phyloP scores from a whole-genome alignment of 1,140 invertebrate genomes.

The Ips typographus region DNA sequence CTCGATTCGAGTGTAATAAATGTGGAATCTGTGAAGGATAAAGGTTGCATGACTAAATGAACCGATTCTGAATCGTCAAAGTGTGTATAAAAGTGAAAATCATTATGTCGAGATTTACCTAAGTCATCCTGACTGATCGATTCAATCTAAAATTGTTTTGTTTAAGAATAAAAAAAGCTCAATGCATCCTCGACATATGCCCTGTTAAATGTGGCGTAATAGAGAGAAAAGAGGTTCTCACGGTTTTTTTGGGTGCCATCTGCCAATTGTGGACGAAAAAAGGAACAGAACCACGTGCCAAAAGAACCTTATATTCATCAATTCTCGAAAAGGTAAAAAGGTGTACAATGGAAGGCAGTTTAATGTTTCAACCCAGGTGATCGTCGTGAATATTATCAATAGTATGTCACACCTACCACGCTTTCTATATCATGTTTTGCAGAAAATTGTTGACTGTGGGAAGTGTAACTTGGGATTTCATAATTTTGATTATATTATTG shows the following conservation, averaged over 20 bases:
- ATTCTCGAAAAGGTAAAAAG: constrained; percentile 23
- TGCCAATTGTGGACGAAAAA: constrained; percentile 31
- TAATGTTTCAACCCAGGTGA: constrained; percentile 27
- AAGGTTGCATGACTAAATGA: constrained; percentile 24
- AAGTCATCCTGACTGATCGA: constrained; percentile 26
- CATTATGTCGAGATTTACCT: constrained; percentile 19
- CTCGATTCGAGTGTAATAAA: not conserved
- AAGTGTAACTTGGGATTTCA: constrained; percentile 37
- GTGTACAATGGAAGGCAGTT: constrained; percentile 24
- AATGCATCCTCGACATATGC: constrained; percentile 26
- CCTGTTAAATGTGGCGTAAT: constrained; percentile 25
- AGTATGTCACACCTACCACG: constrained; percentile 31
- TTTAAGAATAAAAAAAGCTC: constrained; percentile 25
- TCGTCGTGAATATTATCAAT: constrained; percentile 24
- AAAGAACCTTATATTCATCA: constrained; percentile 32
- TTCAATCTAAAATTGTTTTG: constrained; percentile 27
- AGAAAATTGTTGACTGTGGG: constrained; percentile 32
- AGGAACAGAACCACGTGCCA: constrained; percentile 35
- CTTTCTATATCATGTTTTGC: constrained; percentile 33
- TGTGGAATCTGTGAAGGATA: not conserved
- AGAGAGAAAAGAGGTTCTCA: constrained; percentile 34
- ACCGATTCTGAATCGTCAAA: constrained; percentile 14
- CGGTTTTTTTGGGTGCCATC: constrained; percentile 34
- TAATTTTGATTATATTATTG: constrained; percentile 34
- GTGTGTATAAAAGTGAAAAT: constrained; percentile 19